Evolutionary conservation across 64 coral and sea anemone genomes (phyloP), one percentile per base, ranked within the genome.

Genomic region (Montipora foliosa): DNA sequence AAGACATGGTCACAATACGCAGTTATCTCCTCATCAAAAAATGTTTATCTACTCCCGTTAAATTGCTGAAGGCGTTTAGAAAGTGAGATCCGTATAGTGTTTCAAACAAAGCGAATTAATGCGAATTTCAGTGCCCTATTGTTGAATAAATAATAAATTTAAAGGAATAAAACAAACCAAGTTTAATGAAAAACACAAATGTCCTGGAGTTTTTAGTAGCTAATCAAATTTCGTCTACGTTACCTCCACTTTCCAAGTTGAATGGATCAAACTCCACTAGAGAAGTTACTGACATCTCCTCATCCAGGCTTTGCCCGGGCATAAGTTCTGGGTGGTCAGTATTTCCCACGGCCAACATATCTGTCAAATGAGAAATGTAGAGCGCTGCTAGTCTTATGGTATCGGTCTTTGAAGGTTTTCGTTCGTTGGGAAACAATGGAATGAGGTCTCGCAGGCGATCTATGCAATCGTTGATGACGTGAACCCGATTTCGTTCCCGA

Each of bases 361-460:
- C 94, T 61, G 94, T 92, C 52, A 95, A 55, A 22, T 92, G 84
- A 9, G 81, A 84, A 67, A 95, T 95, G 4, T 92, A 95, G 12
- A 91, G 72, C 5, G 94, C 83, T 74, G 90, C 94, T 21, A 95
- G 72, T 19, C 85, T 82, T 47, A 92, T 83, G 22, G 94, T 95
- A 16, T 95, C 94, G 17, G 90, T 95, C 81, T 92, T 95, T 25
- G 94, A 92, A 11, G 94, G 94, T 20, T 88, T 92, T 60, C 68
- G 92, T 70, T 95, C 94, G 69, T 92, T 79, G 11, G 90, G 90
- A 77, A 95, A 95, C 14, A 95, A 84, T 37, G 90, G 94, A 66
- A 95, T 95, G 82, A 92, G 90, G 13, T 95, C 77, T 20, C 94
- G 66, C 16, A 95, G 70, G 50, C 76, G 78, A 77, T 95, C 94